Base-by-base conservation (phyloP, 2,888 invertebrate genomes). In the Octonoba sinensis region DNA sequence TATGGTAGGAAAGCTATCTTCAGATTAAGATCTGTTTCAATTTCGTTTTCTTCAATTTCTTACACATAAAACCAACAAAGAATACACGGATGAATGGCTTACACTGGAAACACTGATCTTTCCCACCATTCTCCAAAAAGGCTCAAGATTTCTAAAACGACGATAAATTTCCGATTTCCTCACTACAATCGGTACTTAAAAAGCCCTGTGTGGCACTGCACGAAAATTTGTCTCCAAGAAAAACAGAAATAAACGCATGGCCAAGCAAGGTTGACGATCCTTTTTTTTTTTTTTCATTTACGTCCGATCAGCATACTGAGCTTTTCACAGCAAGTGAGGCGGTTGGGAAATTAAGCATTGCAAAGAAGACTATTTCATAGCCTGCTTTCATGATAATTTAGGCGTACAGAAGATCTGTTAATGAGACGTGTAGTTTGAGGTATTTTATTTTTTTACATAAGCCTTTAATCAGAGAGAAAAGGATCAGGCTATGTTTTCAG, bases 181-280 rank as follows among this genome's bases (percentile, higher is more conserved):
- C 27, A 27, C 73, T 24, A n/a, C 47, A 20, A 73, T 57, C 36
- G 46, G 36, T 27, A 13, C 15, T 18, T n/a, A 22, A 65, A 64
- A 56, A 46, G 44, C 64, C 57, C 36, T 54, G 70, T 56, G 56
- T 56, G 70, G 24, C 59, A 70, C 47, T 44, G 72, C 44, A 56
- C 65, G 64, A 65, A 57, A 65, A 65, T 57, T 73, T 54, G 73
- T 46, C 73, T 57, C 54, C n/a, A 47, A 47, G 65, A 73, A 73
- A 54, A 36, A n/a, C 65, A 73, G 46, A 73, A 44, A 36, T 20
- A 22, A 65, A 73, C 73, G 73, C 73, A 47, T 73, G 73, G 57
- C 12, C 73, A 57, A 65, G 47, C 65, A 73, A 73, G 73, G 73
- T 73, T 73, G 73, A 65, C 22, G 65, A 73, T 73, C 73, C 24